Percentiles rank a stretch among this genome's conserved stretches.
Evolutionary conservation across 2,113 vertebrate genomes (phyloP).

Genomic region (Boulengeromyrus knoepffleri): DNA sequence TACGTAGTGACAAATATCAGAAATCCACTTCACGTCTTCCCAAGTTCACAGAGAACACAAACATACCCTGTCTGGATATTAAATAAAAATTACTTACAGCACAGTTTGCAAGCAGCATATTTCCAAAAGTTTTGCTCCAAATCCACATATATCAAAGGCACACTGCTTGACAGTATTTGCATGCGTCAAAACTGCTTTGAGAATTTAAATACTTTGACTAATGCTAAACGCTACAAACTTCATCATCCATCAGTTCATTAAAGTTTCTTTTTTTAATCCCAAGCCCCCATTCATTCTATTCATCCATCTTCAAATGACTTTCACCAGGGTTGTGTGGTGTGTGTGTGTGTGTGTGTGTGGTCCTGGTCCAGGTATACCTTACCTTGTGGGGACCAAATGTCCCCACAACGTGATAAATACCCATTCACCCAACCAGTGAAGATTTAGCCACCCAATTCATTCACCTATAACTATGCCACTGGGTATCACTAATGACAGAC

Average conservation of each 20-base stretch:
- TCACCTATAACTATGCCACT: too few species aligned
- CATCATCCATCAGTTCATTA: background rate
- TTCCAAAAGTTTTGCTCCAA: background rate
- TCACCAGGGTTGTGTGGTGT: background rate
- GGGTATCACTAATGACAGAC: too few species aligned
- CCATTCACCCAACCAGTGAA: background rate
- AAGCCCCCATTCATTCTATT: background rate
- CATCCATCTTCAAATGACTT: background rate
- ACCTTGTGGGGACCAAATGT: too few species aligned
- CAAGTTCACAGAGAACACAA: background rate
- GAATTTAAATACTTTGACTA: background rate
- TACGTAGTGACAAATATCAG: background rate
- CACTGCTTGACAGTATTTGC: background rate
- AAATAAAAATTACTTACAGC: background rate
- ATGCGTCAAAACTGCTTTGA: background rate
- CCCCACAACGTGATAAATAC: too few species aligned
- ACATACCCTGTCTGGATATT: background rate
- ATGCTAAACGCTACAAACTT: background rate
- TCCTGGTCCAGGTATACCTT: too few species aligned
- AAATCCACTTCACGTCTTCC: background rate
- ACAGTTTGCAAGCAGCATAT: background rate
- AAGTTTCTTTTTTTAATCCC: background rate
- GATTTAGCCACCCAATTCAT: background rate
- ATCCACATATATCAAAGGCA: background rate
- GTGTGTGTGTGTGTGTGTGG: too few species aligned